Evolutionary conservation across 2,888 invertebrate species (phyloP), one percentile per base, ranked within the genome.

Genomic region (Stramonita haemastoma): DNA sequence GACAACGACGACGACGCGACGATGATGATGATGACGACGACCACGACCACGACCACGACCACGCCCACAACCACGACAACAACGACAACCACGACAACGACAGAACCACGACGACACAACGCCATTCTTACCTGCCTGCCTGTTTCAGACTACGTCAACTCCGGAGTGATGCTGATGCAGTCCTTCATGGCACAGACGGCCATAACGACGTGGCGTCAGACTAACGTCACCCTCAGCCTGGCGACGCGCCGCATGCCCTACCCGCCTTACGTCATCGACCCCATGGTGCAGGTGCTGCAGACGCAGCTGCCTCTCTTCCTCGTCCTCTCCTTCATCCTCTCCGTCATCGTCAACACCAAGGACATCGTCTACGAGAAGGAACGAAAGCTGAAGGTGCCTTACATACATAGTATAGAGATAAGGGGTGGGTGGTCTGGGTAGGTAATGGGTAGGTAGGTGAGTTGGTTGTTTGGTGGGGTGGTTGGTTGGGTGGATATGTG

Each of bases 321-420:
- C 46, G 96, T 98, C 96, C 96, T 98, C 29, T 98, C 98, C 94
- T 98, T 98, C 94, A 97, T 98, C 89, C 98, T 98, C 95, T 97
- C 97, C 0, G 97, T 97, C 88, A 97, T 98, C 29, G 98, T 98
- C 93, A 98, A 97, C 70, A 97, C 97, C 0, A 97, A 98, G 96
- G 97, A 97, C 85, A 97, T 98, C 57, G 97, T 97, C 0, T 96
- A 97, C 70, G 98, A 98, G 95, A 98, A 98, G 94, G 98, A 98
- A 95, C 96, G 97, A 36, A 94, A 93, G 89, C 91, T 95, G 0
- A 95, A 95, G 94, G 95, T 95, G n/a, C n/a, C n/a, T n/a, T n/a
- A n/a, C n/a, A n/a, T n/a, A n/a, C n/a, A n/a, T n/a, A n/a, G n/a
- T n/a, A n/a, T n/a, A n/a, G n/a, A n/a, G n/a, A n/a, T n/a, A n/a